Conservation (phyloP, 2,888 invertebrate genomes). For the Cosmia pyralina region DNA sequence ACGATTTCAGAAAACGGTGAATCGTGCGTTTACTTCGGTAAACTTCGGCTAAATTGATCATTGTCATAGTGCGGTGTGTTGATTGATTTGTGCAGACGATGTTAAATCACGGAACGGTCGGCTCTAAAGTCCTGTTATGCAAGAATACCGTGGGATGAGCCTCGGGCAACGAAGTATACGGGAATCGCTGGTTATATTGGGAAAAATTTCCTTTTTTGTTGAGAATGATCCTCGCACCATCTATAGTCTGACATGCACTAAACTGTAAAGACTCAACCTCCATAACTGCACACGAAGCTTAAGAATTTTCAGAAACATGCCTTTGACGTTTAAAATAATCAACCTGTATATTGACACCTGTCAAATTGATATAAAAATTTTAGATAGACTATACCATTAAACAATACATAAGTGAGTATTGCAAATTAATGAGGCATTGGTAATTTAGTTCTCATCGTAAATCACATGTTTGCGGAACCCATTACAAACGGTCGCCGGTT, state of each 20-base stretch:
- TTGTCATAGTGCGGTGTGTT: constrained; percentile 59
- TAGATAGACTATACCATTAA: not conserved
- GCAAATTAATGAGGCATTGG: constrained; percentile 30
- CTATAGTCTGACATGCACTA: constrained; percentile 10
- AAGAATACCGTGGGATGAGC: constrained; percentile 59
- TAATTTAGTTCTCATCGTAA: constrained; percentile 43
- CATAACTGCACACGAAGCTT: not conserved
- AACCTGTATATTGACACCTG: not conserved
- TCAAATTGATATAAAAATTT: constrained; percentile 15
- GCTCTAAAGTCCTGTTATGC: constrained; percentile 61
- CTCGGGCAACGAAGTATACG: constrained; percentile 24
- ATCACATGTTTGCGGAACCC: constrained; percentile 48
- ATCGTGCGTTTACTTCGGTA: constrained; percentile 59
- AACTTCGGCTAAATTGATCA: constrained; percentile 58
- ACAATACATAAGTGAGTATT: constrained; percentile 14
- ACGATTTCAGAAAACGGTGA: constrained; percentile 55
- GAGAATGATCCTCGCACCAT: constrained; percentile 3
- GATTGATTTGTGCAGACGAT: constrained; percentile 61
- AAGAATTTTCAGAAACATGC: not conserved
- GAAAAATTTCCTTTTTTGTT: constrained; percentile 12
- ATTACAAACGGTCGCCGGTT: constrained; percentile 21
- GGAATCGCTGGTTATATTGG: constrained; percentile 14
- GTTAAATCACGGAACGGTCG: constrained; percentile 58
- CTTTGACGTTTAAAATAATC: not conserved
- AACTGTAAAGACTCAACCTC: not conserved